Evolutionary conservation across 1,140 invertebrate genomes (phyloP).

Genomic region (Ladona fulva): DNA sequence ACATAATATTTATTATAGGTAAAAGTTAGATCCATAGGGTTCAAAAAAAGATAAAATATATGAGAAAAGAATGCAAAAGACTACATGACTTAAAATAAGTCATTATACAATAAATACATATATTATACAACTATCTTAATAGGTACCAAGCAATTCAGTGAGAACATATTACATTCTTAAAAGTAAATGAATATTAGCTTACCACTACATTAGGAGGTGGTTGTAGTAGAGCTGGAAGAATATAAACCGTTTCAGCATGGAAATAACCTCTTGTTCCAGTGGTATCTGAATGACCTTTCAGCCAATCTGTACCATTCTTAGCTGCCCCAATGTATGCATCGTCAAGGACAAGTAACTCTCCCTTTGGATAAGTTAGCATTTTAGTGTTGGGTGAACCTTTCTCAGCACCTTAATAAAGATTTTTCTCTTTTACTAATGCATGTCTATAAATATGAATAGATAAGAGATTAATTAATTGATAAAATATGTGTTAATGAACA

Average conservation of each 20-base stretch:
- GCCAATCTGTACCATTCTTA: slow-evolving; percentile 64
- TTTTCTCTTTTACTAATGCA: too few species aligned
- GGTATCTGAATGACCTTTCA: slow-evolving; percentile 52
- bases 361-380: slow-evolving; percentile 58
- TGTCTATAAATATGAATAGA: too few species aligned
- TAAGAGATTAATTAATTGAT: too few species aligned
- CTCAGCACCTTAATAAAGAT: slow-evolving; percentile 7
- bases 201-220: slow-evolving; percentile 56
- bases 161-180: background rate
- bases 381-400: background rate
- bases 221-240: slow-evolving; percentile 70
- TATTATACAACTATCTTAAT: too few species aligned
- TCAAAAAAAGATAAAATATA: too few species aligned
- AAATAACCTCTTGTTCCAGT: slow-evolving; percentile 71
- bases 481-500: too few species aligned
- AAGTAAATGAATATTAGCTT: slow-evolving; percentile 21
- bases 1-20: too few species aligned
- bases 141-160: too few species aligned
- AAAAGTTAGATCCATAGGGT: too few species aligned
- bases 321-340: slow-evolving; percentile 64
- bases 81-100: too few species aligned
- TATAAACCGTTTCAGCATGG: slow-evolving; percentile 75
- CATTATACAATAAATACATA: too few species aligned
- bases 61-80: too few species aligned
- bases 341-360: slow-evolving; percentile 74